Evolutionary conservation across 2,113 vertebrate species (phyloP).

Genomic region (Myrmecobius fasciatus): DNA sequence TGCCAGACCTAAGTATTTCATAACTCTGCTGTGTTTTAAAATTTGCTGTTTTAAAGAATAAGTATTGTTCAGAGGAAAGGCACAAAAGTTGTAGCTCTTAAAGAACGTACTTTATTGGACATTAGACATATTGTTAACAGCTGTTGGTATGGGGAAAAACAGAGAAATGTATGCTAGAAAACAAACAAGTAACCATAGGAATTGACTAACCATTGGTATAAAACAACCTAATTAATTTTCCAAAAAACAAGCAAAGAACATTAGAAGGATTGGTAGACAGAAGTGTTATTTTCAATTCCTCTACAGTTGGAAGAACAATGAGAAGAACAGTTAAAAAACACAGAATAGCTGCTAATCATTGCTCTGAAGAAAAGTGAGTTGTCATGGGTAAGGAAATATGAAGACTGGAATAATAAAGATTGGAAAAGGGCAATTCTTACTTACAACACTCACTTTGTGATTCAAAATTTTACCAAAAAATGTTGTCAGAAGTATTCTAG

Average conservation of each 20-base stretch:
- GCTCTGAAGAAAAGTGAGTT: background rate
- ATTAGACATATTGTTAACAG: background rate
- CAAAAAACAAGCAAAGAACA: background rate
- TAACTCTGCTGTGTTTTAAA: constrained; percentile 1
- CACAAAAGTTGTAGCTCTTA: background rate
- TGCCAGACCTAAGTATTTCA: constrained; percentile 18
- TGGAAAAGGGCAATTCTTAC: background rate
- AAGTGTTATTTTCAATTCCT: background rate
- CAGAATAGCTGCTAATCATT: background rate
- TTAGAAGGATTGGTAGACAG: background rate
- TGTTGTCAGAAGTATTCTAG: background rate
- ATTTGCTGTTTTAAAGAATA: constrained; percentile 6
- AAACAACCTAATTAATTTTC: background rate
- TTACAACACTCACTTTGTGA: background rate
- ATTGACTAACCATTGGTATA: background rate
- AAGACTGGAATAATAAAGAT: background rate
- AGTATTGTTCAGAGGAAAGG: background rate
- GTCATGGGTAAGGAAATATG: background rate
- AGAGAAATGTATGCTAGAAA: background rate
- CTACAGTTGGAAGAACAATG: background rate
- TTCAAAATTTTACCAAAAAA: background rate
- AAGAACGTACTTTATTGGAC: background rate
- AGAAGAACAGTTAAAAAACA: background rate
- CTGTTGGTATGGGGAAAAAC: background rate
- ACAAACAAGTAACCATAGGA: background rate